Conservation (phyloP, 2,113 vertebrate species). For the Tragulus kanchil region DNA sequence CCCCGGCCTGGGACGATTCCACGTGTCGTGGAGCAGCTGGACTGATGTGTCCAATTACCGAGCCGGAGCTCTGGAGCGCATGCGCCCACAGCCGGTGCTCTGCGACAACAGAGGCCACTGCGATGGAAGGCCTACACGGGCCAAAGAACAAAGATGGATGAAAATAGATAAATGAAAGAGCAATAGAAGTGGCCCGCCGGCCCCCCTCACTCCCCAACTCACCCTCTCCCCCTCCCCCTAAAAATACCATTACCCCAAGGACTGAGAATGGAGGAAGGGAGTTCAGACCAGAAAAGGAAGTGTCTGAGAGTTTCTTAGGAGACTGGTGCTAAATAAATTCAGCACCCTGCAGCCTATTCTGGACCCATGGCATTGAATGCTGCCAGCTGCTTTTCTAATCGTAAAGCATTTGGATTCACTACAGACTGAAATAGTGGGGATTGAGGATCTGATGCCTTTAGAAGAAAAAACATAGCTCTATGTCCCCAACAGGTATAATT, state of each 20-base stretch:
- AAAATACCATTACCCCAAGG: background rate
- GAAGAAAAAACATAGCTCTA: background rate
- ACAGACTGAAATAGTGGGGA: background rate
- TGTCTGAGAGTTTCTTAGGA: background rate
- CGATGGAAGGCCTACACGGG: too few species aligned
- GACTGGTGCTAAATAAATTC: background rate
- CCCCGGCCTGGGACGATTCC: too few species aligned
- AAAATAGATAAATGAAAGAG: too few species aligned
- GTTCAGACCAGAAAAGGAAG: background rate
- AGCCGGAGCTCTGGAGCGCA: too few species aligned
- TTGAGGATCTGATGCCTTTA: background rate
- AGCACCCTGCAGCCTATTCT: background rate
- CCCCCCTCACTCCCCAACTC: too few species aligned
- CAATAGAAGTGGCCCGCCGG: too few species aligned
- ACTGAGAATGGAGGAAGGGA: background rate
- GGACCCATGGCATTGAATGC: background rate
- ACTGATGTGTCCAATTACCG: too few species aligned
- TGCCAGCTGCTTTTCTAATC: background rate
- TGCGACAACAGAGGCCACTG: too few species aligned
- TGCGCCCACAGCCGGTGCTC: too few species aligned
- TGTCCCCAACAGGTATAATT: background rate
- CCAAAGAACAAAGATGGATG: too few species aligned
- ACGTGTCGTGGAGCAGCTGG: too few species aligned
- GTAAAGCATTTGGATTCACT: background rate
- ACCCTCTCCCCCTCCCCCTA: too few species aligned